phyloP scores from a whole-genome alignment of 2,113 vertebrate genomes.

The Laterallus jamaicensis region DNA sequence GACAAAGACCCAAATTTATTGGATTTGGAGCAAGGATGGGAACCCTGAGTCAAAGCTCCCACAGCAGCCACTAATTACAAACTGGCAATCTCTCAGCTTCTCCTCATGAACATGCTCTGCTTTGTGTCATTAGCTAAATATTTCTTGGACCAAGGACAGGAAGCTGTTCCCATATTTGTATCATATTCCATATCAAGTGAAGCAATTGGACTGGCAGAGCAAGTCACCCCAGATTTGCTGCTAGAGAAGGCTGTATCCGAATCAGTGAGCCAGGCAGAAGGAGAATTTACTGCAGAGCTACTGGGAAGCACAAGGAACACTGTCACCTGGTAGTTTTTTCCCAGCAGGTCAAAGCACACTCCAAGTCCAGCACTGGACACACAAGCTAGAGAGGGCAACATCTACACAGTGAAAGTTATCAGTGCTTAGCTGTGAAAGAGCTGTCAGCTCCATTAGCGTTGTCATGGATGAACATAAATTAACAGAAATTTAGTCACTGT shows the following conservation, averaged over 20 bases:
- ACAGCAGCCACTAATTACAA: conserved; percentile 18
- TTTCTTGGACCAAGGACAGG: conserved; percentile 9
- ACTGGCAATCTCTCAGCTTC: conserved; percentile 41
- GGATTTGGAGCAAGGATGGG: background rate
- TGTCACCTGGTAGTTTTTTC: background rate
- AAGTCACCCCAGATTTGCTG: background rate
- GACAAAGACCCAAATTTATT: background rate
- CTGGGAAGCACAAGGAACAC: background rate
- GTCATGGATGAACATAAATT: background rate
- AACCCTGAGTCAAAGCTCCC: conserved; percentile 11
- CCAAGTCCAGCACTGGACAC: background rate
- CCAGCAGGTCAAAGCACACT: background rate
- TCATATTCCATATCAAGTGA: background rate
- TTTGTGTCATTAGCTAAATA: conserved; percentile 39
- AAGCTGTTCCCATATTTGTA: background rate
- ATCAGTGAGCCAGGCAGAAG: background rate
- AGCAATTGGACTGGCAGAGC: background rate
- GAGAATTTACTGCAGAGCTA: background rate
- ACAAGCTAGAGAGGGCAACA: background rate
- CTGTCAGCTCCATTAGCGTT: background rate
- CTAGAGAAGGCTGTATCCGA: background rate
- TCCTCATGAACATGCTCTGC: conserved; percentile 6
- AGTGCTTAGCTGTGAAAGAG: background rate
- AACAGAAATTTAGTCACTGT: background rate
- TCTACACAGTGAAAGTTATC: background rate